These are phyloP conservation scores for Lytechinus pictus DNA, from an alignment of 35 echinoderm and acorn worm genomes.

Conservation along the genomic window DNA sequence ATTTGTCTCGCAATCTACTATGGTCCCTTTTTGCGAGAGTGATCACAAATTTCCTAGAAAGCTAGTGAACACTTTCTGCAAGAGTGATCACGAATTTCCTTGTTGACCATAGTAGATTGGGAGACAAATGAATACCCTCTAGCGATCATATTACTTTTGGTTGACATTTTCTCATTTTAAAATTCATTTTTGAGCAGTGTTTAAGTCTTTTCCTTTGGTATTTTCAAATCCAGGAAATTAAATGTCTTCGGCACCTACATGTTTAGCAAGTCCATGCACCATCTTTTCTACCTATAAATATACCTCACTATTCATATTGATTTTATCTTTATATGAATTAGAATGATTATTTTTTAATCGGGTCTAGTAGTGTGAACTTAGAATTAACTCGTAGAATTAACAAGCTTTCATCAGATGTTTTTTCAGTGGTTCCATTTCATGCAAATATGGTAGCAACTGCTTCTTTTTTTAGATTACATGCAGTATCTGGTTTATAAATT, in stretches of 20 bases:
- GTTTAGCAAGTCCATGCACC: not conserved
- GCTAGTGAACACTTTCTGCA: no score
- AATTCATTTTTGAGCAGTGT: not conserved
- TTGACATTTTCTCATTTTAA: not conserved
- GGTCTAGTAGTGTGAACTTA: not conserved
- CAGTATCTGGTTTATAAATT: not conserved
- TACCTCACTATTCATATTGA: not conserved
- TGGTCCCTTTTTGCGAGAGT: no score
- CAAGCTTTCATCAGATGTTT: not conserved
- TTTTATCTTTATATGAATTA: not conserved
- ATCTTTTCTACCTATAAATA: not conserved
- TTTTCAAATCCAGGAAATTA: no score
- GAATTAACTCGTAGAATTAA: not conserved
- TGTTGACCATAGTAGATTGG: no score
- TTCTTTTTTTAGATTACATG: not conserved
- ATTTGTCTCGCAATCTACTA: no score
- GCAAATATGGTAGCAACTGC: not conserved
- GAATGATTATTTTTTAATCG: not conserved
- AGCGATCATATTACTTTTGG: not conserved
- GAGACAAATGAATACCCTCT: no score
- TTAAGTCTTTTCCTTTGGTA: not conserved
- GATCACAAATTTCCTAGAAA: no score
- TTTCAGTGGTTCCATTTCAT: not conserved
- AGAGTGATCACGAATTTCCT: no score
- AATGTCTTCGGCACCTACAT: not conserved